Base-by-base conservation (phyloP, 2,888 invertebrate species). In the Synanthedon tipuliformis region DNA sequence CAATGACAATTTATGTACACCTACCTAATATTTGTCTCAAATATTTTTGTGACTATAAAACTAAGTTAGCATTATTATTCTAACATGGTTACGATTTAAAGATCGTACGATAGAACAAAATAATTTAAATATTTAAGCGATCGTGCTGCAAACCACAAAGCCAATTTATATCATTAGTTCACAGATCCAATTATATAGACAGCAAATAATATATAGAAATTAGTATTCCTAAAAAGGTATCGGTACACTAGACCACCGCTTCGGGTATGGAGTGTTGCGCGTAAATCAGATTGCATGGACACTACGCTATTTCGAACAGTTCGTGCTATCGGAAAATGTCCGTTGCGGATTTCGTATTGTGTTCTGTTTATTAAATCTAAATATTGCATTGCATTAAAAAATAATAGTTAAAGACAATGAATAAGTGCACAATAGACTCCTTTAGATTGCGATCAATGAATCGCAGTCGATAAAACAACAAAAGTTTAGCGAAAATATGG, bases 241-340 rank as follows among this genome's bases (percentile, higher is more conserved):
- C 63, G 57, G 66, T 65, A 71, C 75, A 56, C 61, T 53, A 34
- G 55, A 50, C 55, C 52, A 45, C 53, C 63, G 64, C 67, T 71
- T 72, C 69, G 67, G 69, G 71, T 68, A 71, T 68, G 66, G 67
- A 69, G 65, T 68, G 64, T 63, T 56, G 70, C 73, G 74, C 77
- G 79, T 83, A 83, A 81, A 81, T 81, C 82, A 81, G 79, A 78
- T 80, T 75, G 76, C 69, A 75, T 74, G 79, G 77, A 78, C 79
- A 79, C 72, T 75, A 71, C 69, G 76, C 75, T 69, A 69, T 75
- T 79, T 73, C 66, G 73, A 76, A 76, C 75, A 70, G 71, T 71
- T 69, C 69, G 62, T 66, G 58, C 69, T 73, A 75, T 74, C 65
- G 58, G 58, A 23, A 52, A 52, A 60, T 57, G 60, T 57, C 56